Evolutionary conservation across 1,140 invertebrate genomes (phyloP), one percentile per base, ranked within the genome.

Genomic region (Linepithema humile): DNA sequence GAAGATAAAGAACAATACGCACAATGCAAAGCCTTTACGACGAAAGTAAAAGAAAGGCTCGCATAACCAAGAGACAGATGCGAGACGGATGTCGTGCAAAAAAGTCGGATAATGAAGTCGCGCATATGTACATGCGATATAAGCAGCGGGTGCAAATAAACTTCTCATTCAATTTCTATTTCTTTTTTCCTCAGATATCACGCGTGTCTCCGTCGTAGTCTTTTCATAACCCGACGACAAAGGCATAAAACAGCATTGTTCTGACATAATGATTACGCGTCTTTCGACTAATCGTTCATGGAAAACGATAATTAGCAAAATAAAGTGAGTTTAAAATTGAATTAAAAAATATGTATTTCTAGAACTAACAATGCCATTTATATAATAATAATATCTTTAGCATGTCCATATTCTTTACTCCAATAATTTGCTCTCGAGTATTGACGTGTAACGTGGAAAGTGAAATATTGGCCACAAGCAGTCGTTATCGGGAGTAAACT

Each of bases 301-400:
- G 23, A 15, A 20, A 35, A 80, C 70, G 82, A 83, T 84, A 88
- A 88, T 83, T 84, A 86, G 53, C 60, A 5, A 12, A 35, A 12
- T 9, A n/a, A 57, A 62, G 60, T 35, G 83, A 89, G 75, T 89
- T 82, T 78, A 67, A 82, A 85, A 84, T 84, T 78, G 57, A 83
- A 50, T 15, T 10, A 10, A 10, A 17, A 48, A 69, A 17, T 23
- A 9, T 40, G 2, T 38, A 62, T 62, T 62, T 62, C 15, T 38
- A 9, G 12, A 7, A 12, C 32, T 57, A 26, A 60, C 35, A 55
- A 2, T n/a, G 7, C 6, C 15, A 26, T 50, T 23, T 6, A 1
- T 32, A 0, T 9, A 32, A 3, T 5, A 48, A 10, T 23, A 59
- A 32, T 17, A 38, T 38, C 12, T 26, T 3, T 3, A 29, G 5